Evolutionary conservation across 2,113 vertebrate genomes (phyloP).

Genomic region (Lepidothrix coronata): DNA sequence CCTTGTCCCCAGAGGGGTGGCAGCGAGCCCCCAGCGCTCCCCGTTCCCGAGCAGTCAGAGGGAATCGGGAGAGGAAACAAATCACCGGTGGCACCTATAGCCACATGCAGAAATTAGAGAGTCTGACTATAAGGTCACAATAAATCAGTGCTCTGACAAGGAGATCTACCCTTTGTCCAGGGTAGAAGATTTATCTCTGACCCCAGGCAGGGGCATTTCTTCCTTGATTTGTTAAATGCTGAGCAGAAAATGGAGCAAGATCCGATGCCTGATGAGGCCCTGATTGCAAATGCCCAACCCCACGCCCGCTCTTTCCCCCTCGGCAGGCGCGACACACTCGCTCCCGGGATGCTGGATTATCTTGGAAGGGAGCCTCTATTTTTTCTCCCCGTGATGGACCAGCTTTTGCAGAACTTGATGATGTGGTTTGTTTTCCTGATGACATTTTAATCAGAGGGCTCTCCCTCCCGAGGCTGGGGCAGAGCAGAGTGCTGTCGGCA

Average conservation of each 20-base stretch:
- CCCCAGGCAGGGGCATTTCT: constrained; percentile 55
- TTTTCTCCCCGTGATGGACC: neutral
- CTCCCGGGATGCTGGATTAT: neutral
- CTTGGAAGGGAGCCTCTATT: neutral
- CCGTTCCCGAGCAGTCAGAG: neutral
- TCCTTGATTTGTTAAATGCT: constrained; percentile 58
- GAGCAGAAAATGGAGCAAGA: constrained; percentile 30
- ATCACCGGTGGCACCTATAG: constrained; percentile 20
- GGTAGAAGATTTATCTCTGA: constrained; percentile 67
- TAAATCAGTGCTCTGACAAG: constrained; percentile 66
- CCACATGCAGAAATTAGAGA: constrained; percentile 59
- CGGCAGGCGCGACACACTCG: fast-evolving
- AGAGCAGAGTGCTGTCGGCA: neutral
- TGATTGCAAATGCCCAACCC: constrained; percentile 29
- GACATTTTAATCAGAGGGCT: neutral
- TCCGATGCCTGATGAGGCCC: neutral
- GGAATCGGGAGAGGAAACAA: constrained; percentile 9
- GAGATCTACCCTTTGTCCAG: constrained; percentile 64
- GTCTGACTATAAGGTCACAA: constrained; percentile 67
- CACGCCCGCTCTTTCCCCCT: fast-evolving
- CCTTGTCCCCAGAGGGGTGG: neutral
- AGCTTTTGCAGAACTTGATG: neutral
- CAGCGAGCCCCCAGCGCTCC: neutral
- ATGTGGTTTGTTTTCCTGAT: constrained; percentile 28
- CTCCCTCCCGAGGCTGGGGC: neutral